Base-by-base conservation (phyloP, 2,888 invertebrate genomes). In the Spodoptera exigua region DNA sequence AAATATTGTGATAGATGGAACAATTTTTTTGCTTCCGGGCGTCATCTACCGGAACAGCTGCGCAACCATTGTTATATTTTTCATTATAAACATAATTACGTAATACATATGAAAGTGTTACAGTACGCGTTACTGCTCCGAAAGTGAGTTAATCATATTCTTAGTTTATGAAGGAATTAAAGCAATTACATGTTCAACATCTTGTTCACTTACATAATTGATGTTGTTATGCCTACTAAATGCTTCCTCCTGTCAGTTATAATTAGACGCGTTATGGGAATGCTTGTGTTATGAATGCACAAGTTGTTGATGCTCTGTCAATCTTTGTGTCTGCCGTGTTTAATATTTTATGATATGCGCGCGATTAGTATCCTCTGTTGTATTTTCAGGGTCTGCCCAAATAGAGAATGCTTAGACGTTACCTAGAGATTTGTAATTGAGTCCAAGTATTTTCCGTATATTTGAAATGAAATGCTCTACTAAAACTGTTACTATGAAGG, bases 91-190 rank as follows among this genome's bases (percentile, higher is more conserved):
- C 55, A 65, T 56, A 74, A 78, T 88, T 87, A 86, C 85, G 82
- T 85, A 88, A 92, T 73, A 55, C 74, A 61, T 70, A 81, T 70
- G 87, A 89, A 89, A 89, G 87, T 88, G 89, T 87, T 80, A 83
- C 81, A 83, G 74, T 85, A 84, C 83, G 86, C 82, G 59, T 70
- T 74, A 74, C 81, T 75, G 83, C 77, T 84, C 83, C 84, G 92
- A 93, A 90, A 93, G 92, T 86, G 90, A 92, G 88, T 89, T 90
- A 89, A 89, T 90, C 80, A 70, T 76, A 85, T 86, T 82, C 82
- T 74, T 61, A 36, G 46, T 62, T 70, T 16, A 41, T 32, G 16
- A 48, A 51, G 61, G 57, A 63, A 73, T 81, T 76, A 76, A 63
- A 66, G 72, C 75, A 63, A 65, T 81, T 72, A 70, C 60, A 60